Percentiles rank a stretch among this genome's conserved stretches.
phyloP scores from a whole-genome alignment of 2,797 vertebrate species.

The Lophius americanus region DNA sequence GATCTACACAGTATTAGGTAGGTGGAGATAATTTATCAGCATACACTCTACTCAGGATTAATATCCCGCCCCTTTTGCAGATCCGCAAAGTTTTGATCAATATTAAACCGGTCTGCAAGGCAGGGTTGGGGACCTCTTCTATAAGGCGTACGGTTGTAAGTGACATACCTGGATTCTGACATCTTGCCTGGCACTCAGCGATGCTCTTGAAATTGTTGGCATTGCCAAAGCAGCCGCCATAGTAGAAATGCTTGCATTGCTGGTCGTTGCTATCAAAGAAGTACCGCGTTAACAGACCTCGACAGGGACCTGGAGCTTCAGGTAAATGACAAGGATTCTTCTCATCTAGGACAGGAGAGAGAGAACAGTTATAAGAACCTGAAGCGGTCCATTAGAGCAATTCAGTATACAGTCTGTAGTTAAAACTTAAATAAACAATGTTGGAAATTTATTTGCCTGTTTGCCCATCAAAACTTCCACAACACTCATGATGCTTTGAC shows the following conservation, averaged over 20 bases:
- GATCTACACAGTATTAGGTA: too few species aligned
- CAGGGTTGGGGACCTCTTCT: too few species aligned
- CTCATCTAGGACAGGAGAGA: conserved; percentile 56
- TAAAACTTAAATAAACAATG: too few species aligned
- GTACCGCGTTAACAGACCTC: conserved; percentile 85
- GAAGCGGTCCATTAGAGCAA: neutral
- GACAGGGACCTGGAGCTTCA: conserved; percentile 87
- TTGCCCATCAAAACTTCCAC: too few species aligned
- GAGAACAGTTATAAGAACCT: neutral
- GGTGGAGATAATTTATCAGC: too few species aligned
- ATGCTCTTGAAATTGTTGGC: conserved; percentile 89
- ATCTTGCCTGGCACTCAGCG: conserved; percentile 82
- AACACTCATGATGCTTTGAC: too few species aligned
- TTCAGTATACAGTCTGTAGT: neutral
- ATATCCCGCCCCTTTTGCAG: too few species aligned
- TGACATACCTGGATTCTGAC: conserved; percentile 76
- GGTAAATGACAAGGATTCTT: conserved; percentile 85
- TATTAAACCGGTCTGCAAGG: too few species aligned
- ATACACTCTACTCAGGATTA: too few species aligned
- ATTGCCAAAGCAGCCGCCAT: conserved; percentile 94
- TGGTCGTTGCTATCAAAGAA: conserved; percentile 83
- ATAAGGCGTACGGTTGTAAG: neutral
- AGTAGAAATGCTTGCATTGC: conserved; percentile 85
- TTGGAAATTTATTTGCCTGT: too few species aligned
- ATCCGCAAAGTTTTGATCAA: too few species aligned